These are phyloP conservation scores for Daboia siamensis DNA, from an alignment of 2,113 vertebrate species.

Conservation along the genomic window DNA sequence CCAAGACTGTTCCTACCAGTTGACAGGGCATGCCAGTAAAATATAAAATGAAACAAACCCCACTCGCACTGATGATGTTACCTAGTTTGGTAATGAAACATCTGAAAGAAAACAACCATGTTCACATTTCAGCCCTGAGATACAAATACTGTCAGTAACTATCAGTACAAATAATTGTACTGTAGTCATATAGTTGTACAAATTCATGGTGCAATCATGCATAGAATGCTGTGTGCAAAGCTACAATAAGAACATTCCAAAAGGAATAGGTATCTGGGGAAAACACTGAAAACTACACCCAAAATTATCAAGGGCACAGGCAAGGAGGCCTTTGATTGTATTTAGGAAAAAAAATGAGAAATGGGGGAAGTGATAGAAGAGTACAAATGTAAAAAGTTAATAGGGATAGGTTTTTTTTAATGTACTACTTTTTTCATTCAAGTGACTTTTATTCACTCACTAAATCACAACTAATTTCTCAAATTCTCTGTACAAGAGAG, in stretches of 20 bases:
- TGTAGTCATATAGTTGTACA: neutral
- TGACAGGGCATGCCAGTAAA: neutral
- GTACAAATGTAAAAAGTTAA: neutral
- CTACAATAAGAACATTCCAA: neutral
- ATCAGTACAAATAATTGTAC: neutral
- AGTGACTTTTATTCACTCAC: neutral
- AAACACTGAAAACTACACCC: neutral
- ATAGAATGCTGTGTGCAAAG: neutral
- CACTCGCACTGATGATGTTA: neutral
- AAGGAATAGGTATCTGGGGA: neutral
- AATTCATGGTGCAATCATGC: neutral
- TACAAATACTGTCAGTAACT: neutral
- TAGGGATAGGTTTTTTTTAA: neutral
- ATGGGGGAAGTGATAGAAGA: neutral
- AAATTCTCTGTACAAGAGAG: neutral
- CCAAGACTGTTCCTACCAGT: neutral
- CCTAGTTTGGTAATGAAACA: neutral
- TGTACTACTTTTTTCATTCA: neutral
- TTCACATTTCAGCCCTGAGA: neutral
- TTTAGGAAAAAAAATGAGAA: neutral
- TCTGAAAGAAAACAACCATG: neutral
- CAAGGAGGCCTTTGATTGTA: neutral
- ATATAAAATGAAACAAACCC: neutral
- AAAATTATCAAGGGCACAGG: neutral
- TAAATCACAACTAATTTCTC: neutral